A percentile compares a stretch with the other conserved stretches of the same genome.
Conservation (phyloP, 2,888 invertebrate species). For the Stenchaetothrips biformis region DNA sequence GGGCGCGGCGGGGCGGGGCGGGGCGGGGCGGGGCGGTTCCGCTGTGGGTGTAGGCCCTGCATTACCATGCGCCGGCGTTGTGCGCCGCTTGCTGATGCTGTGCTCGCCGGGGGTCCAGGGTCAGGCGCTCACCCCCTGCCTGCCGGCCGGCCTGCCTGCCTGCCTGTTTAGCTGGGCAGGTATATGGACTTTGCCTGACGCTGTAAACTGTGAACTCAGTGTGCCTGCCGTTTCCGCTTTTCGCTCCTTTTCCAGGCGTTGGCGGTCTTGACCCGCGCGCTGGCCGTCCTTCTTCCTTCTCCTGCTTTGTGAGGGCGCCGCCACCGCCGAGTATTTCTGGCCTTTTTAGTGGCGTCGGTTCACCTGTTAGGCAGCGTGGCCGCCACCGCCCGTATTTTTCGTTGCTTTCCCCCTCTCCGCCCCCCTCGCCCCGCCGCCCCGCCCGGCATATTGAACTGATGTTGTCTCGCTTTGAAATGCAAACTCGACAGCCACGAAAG, state of each 20-base stretch:
- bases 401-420: background rate
- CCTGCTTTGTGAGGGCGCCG: background rate
- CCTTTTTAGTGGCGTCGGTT: background rate
- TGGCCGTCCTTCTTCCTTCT: background rate
- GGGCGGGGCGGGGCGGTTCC: background rate
- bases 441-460: background rate
- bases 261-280: no score
- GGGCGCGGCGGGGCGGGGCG: background rate
- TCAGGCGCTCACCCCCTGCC: background rate
- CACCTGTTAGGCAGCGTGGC: background rate
- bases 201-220: no score
- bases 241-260: no score
- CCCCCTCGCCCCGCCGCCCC: background rate
- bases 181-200: background rate
- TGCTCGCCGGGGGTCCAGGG: background rate
- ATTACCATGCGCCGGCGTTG: background rate
- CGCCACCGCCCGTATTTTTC: background rate
- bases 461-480: conserved; percentile 17
- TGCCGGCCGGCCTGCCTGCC: no score
- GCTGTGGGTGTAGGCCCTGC: background rate
- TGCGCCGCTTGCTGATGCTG: background rate
- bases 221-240: no score
- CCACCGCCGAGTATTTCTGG: background rate
- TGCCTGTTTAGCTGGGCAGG: background rate
- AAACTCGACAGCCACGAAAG: background rate